Percentiles rank a stretch among this genome's conserved stretches.
Evolutionary conservation across 2,113 vertebrate genomes (phyloP).

Genomic region (Charadrius vociferus): DNA sequence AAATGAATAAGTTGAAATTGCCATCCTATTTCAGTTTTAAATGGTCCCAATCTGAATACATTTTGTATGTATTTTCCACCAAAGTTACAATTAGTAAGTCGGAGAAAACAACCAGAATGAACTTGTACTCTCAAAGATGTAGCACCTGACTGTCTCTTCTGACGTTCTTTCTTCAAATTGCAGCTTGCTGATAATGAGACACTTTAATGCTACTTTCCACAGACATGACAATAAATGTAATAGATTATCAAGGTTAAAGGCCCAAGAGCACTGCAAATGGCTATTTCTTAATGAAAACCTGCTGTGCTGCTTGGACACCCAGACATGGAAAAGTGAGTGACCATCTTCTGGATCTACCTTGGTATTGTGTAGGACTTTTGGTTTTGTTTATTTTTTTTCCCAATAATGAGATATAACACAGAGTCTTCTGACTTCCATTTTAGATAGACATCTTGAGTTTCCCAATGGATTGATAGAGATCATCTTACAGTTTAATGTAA

Average conservation of each 20-base stretch:
- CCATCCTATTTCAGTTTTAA: neutral
- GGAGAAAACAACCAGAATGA: neutral
- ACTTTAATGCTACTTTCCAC: neutral
- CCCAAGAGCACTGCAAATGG: neutral
- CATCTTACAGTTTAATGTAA: neutral
- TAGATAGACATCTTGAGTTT: neutral
- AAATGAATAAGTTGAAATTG: neutral
- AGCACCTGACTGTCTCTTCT: neutral
- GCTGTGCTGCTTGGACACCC: neutral
- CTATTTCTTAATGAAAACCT: neutral
- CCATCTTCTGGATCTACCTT: neutral
- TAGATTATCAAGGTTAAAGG: neutral
- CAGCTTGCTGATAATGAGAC: neutral
- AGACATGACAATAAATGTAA: neutral
- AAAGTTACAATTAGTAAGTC: neutral
- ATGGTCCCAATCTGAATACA: fast-evolving
- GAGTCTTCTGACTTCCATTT: neutral
- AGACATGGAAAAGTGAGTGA: neutral
- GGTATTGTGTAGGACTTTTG: neutral
- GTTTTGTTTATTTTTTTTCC: neutral
- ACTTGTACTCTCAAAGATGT: neutral
- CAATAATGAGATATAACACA: neutral
- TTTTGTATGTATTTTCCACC: neutral
- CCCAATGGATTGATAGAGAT: neutral
- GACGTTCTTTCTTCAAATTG: neutral